A percentile compares a stretch with the other conserved stretches of the same genome.
These are phyloP conservation scores for Aspidiotus rigidus DNA, from an alignment of 2,888 invertebrate species.

Conservation along the genomic window DNA sequence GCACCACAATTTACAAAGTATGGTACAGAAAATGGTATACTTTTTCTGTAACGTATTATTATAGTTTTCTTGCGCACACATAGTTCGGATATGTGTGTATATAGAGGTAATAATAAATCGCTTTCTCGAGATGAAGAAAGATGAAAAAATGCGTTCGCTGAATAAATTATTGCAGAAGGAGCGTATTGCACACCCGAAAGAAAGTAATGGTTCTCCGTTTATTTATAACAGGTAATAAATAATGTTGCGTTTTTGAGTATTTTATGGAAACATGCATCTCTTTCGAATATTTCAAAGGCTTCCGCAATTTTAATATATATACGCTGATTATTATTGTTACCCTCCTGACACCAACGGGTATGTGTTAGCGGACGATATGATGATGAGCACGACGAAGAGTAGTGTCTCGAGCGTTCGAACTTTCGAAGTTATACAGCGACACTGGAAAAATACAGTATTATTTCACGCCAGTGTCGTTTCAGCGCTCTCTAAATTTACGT, in stretches of 20 bases:
- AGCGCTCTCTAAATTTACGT: slow-evolving; percentile 1
- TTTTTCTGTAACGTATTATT: too few species aligned
- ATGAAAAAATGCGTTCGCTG: slow-evolving; percentile 26
- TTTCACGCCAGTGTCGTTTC: slow-evolving; percentile 2
- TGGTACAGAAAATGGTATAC: too few species aligned
- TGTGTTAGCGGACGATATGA: not conserved
- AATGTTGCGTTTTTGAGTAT: slow-evolving; percentile 31
- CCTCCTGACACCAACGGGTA: not conserved
- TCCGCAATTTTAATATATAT: slow-evolving; percentile 30
- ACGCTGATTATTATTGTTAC: slow-evolving; percentile 32
- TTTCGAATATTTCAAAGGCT: slow-evolving; percentile 33
- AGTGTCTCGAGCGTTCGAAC: not conserved
- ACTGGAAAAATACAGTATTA: not conserved
- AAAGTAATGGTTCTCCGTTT: slow-evolving; percentile 32
- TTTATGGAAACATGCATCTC: slow-evolving; percentile 33
- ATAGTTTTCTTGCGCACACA: slow-evolving; percentile 10
- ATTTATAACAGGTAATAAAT: slow-evolving; percentile 33
- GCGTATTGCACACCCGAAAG: slow-evolving; percentile 31
- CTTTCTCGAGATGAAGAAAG: slow-evolving; percentile 27
- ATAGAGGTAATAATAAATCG: slow-evolving; percentile 25
- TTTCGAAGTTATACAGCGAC: not conserved
- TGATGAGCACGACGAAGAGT: too few species aligned
- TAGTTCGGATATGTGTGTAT: slow-evolving; percentile 8
- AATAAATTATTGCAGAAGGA: slow-evolving; percentile 32
- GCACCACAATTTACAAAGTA: too few species aligned